Base-by-base conservation (phyloP, 1,140 invertebrate species). In the Orussus abietinus region DNA sequence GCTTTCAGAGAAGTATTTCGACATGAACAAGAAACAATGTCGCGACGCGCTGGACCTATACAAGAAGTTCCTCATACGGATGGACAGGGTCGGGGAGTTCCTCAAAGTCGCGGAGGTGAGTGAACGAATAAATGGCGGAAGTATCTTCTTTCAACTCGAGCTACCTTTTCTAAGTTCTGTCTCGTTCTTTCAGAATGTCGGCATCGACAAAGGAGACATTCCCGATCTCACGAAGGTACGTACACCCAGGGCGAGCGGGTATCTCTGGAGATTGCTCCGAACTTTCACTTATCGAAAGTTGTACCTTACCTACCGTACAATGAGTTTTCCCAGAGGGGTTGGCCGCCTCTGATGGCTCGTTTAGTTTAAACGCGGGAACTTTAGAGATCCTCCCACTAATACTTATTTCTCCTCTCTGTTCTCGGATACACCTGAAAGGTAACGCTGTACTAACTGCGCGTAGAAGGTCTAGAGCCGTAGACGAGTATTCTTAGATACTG, bases 21-120 rank as follows among this genome's bases (percentile, higher is more conserved):
- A 98, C 70, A 98, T 99, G 95, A 98, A 99, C 75, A 99, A 98
- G 71, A 99, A 99, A 69, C 89, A 91, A 62, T 96, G 92, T 62
- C 82, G 92, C 64, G 96, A 99, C 69, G 96, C 93, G 47, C 80
- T 99, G 61, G 97, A 99, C 68, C 83, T 97, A 49, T 99, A 99
- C 73, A 99, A 99, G 75, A 97, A 96, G 75, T 99, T 99, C 75
- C 82, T 99, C 38, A 93, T 96, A 52, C 80, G 96, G 60, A 98
- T 99, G 92, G 96, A 99, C 75, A 85, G 92, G 73, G 96, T 99
- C 26, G 92, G 90, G 35, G 95, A 98, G 80, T 99, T 99, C 73
- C 77, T 99, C 4, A 96, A 97, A 82, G 92, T 94, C 31, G 93
- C 92, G 26, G 91, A 96, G 78, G 86, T 88, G 66, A 63, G 64